Conservation (phyloP, 1,140 invertebrate genomes). For the Drosophila ficusphila region DNA sequence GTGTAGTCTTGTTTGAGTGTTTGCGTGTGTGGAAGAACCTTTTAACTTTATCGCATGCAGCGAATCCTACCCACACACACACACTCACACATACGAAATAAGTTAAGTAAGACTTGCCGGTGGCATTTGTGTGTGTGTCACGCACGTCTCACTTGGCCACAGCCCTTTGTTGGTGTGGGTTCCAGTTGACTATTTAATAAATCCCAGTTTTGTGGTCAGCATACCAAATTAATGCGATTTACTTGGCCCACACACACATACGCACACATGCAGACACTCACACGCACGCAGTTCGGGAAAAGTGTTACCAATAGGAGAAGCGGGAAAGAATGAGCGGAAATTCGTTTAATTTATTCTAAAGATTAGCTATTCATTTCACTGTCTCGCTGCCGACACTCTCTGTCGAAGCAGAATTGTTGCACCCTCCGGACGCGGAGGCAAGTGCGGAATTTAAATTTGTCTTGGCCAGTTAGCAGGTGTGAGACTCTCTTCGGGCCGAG, state of each 20-base stretch:
- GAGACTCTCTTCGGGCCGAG: slow-evolving; percentile 14
- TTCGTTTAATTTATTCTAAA: slow-evolving; percentile 82
- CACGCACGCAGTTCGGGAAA: neutral
- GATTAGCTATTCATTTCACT: slow-evolving; percentile 78
- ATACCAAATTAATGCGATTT: slow-evolving; percentile 83
- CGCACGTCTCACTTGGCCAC: slow-evolving; percentile 53
- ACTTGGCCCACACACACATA: slow-evolving; percentile 41
- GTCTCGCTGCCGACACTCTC: slow-evolving; percentile 8
- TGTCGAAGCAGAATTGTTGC: slow-evolving; percentile 61
- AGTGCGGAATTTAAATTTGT: slow-evolving; percentile 64
- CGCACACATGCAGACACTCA: neutral
- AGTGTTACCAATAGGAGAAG: slow-evolving; percentile 39
- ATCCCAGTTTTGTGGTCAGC: slow-evolving; percentile 79
- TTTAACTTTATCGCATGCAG: slow-evolving; percentile 66
- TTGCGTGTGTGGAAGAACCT: slow-evolving; percentile 21
- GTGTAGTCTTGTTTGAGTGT: slow-evolving; percentile 6
- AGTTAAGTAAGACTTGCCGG: slow-evolving; percentile 40
- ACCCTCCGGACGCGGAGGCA: slow-evolving; percentile 53
- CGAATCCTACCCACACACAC: slow-evolving; percentile 22
- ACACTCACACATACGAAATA: slow-evolving; percentile 11
- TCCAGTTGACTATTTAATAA: slow-evolving; percentile 79
- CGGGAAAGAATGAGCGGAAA: slow-evolving; percentile 44
- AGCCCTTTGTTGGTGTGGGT: slow-evolving; percentile 30
- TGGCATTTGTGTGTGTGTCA: slow-evolving; percentile 70
- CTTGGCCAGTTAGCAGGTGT: slow-evolving; percentile 63